A percentile compares a stretch with the other conserved stretches of the same genome.
These are phyloP conservation scores for Diacarnus erythraeanus DNA, from an alignment of 37 sponge, comb jelly and placozoan species.

Conservation along the genomic window DNA sequence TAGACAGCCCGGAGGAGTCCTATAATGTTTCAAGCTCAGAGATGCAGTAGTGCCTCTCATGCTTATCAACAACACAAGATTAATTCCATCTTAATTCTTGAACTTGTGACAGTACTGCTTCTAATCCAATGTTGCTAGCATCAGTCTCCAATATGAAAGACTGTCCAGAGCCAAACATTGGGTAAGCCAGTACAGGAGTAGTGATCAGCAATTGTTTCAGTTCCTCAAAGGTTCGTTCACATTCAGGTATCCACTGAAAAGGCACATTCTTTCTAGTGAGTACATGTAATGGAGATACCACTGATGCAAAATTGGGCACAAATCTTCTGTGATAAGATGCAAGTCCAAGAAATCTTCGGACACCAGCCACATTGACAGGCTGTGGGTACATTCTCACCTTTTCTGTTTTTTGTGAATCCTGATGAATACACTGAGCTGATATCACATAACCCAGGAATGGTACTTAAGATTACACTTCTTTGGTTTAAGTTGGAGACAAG, in stretches of 20 bases:
- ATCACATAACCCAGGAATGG: not conserved
- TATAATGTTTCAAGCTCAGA: constrained; percentile 64
- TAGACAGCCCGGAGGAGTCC: constrained; percentile 33
- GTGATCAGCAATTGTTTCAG: not conserved
- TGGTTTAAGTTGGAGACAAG: not conserved
- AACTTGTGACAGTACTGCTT: constrained; percentile 24
- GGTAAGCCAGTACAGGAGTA: constrained; percentile 1
- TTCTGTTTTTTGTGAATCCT: not conserved
- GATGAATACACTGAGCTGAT: not conserved
- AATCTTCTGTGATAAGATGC: not conserved
- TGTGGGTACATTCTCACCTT: not conserved
- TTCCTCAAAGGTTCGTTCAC: not conserved
- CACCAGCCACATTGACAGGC: not conserved
- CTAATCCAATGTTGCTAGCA: constrained; percentile 15
- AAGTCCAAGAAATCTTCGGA: not conserved
- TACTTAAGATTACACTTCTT: not conserved
- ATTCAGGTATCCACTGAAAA: constrained; percentile 1
- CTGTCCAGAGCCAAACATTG: not conserved
- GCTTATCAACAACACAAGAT: constrained; percentile 31
- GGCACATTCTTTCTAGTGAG: not conserved
- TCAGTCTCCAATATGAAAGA: constrained; percentile 8
- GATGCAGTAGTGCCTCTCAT: constrained; percentile 59
- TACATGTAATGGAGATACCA: not conserved
- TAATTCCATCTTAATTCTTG: constrained; percentile 1
- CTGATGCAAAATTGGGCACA: not conserved